A percentile compares a stretch with the other conserved stretches of the same genome.
These are phyloP conservation scores for Brachionus angularis DNA, from an alignment of 1,140 invertebrate species.

Conservation along the genomic window DNA sequence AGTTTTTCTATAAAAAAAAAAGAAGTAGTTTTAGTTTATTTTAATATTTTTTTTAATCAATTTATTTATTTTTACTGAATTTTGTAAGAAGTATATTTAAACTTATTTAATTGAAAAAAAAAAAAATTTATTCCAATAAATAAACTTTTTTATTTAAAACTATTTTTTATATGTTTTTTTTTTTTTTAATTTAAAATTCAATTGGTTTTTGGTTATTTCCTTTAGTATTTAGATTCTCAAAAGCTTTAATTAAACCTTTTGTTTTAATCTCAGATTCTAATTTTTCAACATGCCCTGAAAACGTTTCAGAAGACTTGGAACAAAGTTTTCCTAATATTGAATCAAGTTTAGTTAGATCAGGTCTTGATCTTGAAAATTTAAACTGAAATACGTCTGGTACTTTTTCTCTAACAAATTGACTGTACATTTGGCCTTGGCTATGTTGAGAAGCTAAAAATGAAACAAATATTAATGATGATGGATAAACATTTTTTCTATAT, in stretches of 20 bases:
- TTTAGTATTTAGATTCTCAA: constrained; percentile 1
- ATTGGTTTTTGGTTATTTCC: no score
- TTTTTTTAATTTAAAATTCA: no score
- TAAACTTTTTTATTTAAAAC: no score
- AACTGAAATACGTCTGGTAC: constrained; percentile 51
- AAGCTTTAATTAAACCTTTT: constrained; percentile 14
- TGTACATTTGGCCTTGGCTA: constrained; percentile 51
- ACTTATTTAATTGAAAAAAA: no score
- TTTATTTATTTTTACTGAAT: no score
- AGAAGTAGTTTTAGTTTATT: no score
- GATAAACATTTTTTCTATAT: constrained; percentile 53
- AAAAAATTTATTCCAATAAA: no score
- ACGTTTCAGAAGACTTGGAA: constrained; percentile 46
- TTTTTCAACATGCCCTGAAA: constrained; percentile 23
- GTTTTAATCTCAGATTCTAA: constrained; percentile 22
- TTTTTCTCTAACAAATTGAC: constrained; percentile 25
- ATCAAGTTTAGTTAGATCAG: constrained; percentile 55
- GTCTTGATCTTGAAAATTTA: constrained; percentile 49
- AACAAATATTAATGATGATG: constrained; percentile 54
- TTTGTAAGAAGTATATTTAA: no score
- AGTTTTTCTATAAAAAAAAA: no score
- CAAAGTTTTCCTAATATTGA: constrained; percentile 52
- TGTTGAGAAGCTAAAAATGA: constrained; percentile 53
- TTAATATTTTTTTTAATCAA: no score
- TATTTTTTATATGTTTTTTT: no score